These are phyloP conservation scores for Hyla sarda DNA, from an alignment of 2,113 vertebrate species.

Conservation along the genomic window DNA sequence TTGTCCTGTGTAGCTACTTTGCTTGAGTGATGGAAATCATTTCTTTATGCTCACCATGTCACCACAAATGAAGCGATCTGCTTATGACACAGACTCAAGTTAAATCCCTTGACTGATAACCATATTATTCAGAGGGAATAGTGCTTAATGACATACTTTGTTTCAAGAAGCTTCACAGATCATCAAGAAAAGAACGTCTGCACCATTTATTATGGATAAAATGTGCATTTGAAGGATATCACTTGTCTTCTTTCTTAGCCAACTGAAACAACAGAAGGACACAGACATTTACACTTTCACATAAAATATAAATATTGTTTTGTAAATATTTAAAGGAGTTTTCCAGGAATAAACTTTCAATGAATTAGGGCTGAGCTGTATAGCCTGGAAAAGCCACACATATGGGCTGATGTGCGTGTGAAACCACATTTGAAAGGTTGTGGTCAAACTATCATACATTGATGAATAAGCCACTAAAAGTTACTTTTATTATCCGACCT, in stretches of 20 bases:
- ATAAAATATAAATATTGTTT: not conserved
- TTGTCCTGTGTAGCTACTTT: not conserved
- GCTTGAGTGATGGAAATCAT: not conserved
- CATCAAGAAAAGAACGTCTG: not conserved
- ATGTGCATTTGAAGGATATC: not conserved
- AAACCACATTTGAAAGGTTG: too few relatives aligned
- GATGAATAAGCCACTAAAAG: too few relatives aligned
- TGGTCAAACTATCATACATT: too few relatives aligned
- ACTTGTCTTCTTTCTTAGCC: not conserved
- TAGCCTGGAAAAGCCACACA: not conserved
- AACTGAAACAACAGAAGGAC: not conserved
- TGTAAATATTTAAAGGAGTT: not conserved
- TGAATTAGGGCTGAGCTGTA: not conserved
- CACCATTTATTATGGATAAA: not conserved
- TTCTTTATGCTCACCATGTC: slow-evolving; percentile 11
- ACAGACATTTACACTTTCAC: not conserved
- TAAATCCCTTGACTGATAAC: slow-evolving; percentile 16
- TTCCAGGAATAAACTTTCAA: not conserved
- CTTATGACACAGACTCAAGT: not conserved
- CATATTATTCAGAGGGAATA: slow-evolving; percentile 13
- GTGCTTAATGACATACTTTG: slow-evolving; percentile 8
- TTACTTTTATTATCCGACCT: too few relatives aligned
- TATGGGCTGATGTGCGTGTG: not conserved
- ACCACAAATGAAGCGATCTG: slow-evolving; percentile 16
- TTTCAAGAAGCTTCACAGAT: slow-evolving; percentile 6